These are phyloP conservation scores for Gerris buenoi DNA, from an alignment of 1,140 invertebrate genomes.

Conservation along the genomic window DNA sequence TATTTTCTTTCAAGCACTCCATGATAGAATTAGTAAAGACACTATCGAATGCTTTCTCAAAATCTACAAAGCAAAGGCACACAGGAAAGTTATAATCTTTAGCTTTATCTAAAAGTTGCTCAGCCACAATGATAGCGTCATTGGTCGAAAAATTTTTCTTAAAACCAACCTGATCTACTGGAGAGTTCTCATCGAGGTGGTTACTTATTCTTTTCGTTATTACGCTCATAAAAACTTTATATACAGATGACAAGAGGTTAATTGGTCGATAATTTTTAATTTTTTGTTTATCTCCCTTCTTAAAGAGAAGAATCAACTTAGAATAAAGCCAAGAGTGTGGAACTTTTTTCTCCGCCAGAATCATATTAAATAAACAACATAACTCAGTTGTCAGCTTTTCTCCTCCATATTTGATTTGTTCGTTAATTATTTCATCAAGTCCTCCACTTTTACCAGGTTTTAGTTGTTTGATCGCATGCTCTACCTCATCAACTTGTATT, in stretches of 20 bases:
- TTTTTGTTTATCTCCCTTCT: neutral
- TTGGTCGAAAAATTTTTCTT: neutral
- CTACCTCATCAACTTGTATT: neutral
- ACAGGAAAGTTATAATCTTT: neutral
- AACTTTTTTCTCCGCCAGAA: neutral
- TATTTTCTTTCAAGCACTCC: neutral
- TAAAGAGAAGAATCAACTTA: neutral
- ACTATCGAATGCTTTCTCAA: neutral
- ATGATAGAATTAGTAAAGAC: neutral
- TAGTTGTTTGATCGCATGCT: neutral
- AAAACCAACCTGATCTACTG: neutral
- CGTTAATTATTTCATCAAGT: neutral
- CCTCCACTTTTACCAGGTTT: neutral
- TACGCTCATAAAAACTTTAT: neutral
- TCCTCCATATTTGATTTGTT: neutral
- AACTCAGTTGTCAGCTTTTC: neutral
- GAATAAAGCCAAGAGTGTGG: neutral
- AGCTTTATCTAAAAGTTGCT: neutral
- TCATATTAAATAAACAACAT: neutral
- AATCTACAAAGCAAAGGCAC: neutral
- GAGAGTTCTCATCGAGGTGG: neutral
- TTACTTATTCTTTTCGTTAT: neutral
- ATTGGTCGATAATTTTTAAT: neutral
- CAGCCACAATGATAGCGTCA: neutral
- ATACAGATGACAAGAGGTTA: neutral